Base-by-base conservation (phyloP, 2,888 invertebrate species). In the Oscheius sp. region DNA sequence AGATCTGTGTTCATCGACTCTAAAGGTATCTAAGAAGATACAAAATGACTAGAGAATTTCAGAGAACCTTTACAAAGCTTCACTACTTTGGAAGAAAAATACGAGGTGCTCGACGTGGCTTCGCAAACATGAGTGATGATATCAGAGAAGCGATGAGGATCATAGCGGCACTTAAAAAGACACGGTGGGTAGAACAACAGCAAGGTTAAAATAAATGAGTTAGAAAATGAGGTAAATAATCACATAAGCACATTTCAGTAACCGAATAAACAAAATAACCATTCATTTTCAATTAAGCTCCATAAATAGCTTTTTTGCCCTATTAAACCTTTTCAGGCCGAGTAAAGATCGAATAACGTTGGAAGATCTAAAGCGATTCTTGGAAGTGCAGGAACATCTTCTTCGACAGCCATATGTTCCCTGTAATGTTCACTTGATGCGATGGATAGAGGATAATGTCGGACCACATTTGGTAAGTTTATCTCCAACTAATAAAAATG, bases 131-230 rank as follows among this genome's bases (percentile, higher is more conserved):
- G 82, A 79, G 80, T 54, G 85, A 85, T 70, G 86, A 86, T 64
- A 84, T 86, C 50, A 76, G 82, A 45, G 86, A 86, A 73, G 86
- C 86, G 12, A 85, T 86, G 85, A 73, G 84, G 32, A 80, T 86
- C 41, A 83, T 86, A 26, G 84, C 85, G 2, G 86, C 85, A 1
- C 69, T 86, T 20, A 86, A 85, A 71, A 85, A 83, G 68, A 83
- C 82, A 24, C 73, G 83, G 84, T 80, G 26, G 20, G 44, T 54
- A n/a, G n/a, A 5, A 17, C n/a, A n/a, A n/a, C n/a, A n/a, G n/a
- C n/a, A n/a, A n/a, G n/a, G n/a, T n/a, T n/a, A n/a, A n/a, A n/a
- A n/a, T n/a, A n/a, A n/a, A n/a, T n/a, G n/a, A n/a, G n/a, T n/a
- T n/a, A 51, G 51, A 14, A n/a, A 4, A 30, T 28, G n/a, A n/a